Evolutionary conservation across 2,888 invertebrate genomes (phyloP).

Genomic region (Meganola albula): DNA sequence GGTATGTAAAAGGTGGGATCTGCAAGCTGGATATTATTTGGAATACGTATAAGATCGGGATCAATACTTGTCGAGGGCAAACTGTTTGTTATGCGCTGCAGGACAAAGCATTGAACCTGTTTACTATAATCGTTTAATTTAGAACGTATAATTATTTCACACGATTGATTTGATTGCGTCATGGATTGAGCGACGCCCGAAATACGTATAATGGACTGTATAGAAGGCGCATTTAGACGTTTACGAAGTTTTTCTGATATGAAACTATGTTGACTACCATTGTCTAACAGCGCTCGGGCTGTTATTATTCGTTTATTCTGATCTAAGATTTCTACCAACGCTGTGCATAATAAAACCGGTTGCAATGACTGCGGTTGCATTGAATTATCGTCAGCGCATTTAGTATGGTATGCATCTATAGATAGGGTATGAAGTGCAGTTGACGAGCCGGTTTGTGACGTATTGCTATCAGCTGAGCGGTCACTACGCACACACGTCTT

Average conservation of each 20-base stretch:
- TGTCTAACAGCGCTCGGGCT: background rate
- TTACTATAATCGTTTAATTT: too few relatives aligned
- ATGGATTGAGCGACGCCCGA: conserved; percentile 4
- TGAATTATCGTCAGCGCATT: too few relatives aligned
- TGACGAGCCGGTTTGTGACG: background rate
- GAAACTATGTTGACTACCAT: conserved; percentile 1
- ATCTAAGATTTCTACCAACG: conserved; percentile 1
- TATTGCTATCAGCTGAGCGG: background rate
- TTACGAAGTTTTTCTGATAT: conserved; percentile 1
- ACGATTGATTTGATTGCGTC: too few relatives aligned
- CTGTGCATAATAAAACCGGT: conserved; percentile 2
- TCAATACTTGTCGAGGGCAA: too few relatives aligned
- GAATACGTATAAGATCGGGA: too few relatives aligned
- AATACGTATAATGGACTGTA: background rate
- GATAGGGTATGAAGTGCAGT: too few relatives aligned
- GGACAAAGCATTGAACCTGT: too few relatives aligned
- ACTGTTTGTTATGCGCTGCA: too few relatives aligned
- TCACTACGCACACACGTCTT: too few relatives aligned
- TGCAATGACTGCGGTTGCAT: too few relatives aligned
- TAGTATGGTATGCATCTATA: too few relatives aligned
- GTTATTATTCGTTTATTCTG: background rate
- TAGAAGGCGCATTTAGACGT: background rate
- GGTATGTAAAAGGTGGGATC: conserved; percentile 3
- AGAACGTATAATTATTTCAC: too few relatives aligned
- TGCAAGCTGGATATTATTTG: conserved; percentile 4